These are phyloP conservation scores for Eupithecia pulchellata DNA, from an alignment of 2,888 invertebrate species.

Conservation along the genomic window DNA sequence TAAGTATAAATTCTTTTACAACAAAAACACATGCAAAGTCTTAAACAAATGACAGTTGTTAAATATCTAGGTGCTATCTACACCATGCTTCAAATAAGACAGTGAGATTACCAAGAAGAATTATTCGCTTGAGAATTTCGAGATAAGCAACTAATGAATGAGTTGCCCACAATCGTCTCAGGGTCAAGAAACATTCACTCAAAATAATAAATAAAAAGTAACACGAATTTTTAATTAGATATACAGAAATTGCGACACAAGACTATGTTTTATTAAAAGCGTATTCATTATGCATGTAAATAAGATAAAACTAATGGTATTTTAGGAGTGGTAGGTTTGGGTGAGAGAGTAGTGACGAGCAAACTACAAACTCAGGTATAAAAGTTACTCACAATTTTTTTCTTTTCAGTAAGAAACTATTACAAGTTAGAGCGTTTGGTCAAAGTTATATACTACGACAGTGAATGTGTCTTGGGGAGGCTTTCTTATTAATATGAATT, in stretches of 20 bases:
- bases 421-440: background rate
- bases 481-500: background rate
- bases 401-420: background rate
- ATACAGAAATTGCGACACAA: slow-evolving; percentile 46
- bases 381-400: background rate
- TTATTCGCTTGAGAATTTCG: slow-evolving; percentile 24
- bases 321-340: slow-evolving; percentile 44
- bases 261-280: slow-evolving; percentile 52
- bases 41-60: no score
- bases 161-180: slow-evolving; percentile 27
- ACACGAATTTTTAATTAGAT: slow-evolving; percentile 46
- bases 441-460: no score
- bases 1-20: no score
- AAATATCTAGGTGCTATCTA: background rate
- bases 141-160: slow-evolving; percentile 36
- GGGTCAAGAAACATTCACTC: slow-evolving; percentile 35
- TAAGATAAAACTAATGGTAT: slow-evolving; percentile 57
- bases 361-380: background rate
- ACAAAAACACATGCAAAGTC: no score
- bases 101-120: slow-evolving; percentile 4
- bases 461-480: background rate
- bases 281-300: slow-evolving; percentile 56
- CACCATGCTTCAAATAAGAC: background rate
- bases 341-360: slow-evolving; percentile 16
- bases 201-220: slow-evolving; percentile 44